Percentiles rank a stretch among this genome's conserved stretches.
phyloP scores from a whole-genome alignment of 2,797 vertebrate species.

The Cheracebus regulus region DNA sequence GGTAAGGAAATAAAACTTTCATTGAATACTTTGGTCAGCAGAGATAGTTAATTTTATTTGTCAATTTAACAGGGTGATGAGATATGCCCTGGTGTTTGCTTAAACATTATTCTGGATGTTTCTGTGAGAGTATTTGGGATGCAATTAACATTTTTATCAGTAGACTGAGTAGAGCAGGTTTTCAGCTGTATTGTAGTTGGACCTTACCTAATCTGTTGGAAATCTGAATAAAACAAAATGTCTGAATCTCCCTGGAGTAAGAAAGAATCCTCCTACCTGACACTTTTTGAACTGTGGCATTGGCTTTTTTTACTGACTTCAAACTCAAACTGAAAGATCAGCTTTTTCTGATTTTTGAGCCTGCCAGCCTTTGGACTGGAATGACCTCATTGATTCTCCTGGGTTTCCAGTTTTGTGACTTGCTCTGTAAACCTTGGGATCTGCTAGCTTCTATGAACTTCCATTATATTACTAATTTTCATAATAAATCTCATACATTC shows the following conservation, averaged over 20 bases:
- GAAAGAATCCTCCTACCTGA: neutral
- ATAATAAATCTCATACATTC: neutral
- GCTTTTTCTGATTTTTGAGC: neutral
- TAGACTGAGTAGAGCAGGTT: neutral
- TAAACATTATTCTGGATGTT: neutral
- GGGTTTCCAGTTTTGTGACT: neutral
- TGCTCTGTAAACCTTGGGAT: neutral
- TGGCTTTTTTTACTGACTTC: neutral
- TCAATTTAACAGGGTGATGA: neutral
- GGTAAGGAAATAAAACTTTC: neutral
- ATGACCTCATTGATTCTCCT: neutral
- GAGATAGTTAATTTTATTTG: neutral
- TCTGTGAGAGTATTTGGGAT: neutral
- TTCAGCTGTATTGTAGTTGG: too few relatives aligned
- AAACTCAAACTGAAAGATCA: neutral
- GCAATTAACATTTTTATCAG: neutral
- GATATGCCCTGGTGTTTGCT: neutral
- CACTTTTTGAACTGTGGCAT: neutral
- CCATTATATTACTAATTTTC: neutral
- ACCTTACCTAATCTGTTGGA: neutral
- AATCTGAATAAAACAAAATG: neutral
- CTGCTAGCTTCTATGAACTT: neutral
- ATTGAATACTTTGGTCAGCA: neutral
- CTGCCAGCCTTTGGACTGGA: neutral
- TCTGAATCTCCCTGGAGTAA: neutral